phyloP scores from a whole-genome alignment of 2,113 vertebrate genomes.

The Urocitellus parryii region DNA sequence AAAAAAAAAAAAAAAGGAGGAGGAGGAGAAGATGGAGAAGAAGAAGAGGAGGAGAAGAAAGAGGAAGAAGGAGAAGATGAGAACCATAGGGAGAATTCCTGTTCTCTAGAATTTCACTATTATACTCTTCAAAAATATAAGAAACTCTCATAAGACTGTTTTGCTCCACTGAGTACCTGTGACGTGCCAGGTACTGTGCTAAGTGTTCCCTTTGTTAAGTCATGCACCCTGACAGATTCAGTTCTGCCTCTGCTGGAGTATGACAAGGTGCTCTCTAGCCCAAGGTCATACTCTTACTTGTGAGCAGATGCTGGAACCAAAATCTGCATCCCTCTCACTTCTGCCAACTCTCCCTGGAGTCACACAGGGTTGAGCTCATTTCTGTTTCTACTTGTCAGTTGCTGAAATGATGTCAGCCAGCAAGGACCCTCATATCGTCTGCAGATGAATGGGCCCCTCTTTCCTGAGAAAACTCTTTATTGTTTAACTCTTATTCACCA shows the following conservation, averaged over 20 bases:
- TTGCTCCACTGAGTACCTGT: background rate
- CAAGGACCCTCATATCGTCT: background rate
- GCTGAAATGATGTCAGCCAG: background rate
- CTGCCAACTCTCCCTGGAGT: background rate
- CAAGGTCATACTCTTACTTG: background rate
- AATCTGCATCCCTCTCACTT: background rate
- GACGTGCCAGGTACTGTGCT: no score
- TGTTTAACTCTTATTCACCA: background rate
- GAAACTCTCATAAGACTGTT: background rate
- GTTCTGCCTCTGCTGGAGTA: background rate
- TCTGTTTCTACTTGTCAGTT: constrained; percentile 7
- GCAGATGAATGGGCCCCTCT: background rate
- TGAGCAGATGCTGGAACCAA: constrained; percentile 10
- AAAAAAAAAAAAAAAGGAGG: background rate
- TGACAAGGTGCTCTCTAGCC: background rate
- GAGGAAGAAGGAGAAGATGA: no score
- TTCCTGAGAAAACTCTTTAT: background rate
- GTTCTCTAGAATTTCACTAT: background rate
- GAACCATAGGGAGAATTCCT: background rate
- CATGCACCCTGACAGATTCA: background rate
- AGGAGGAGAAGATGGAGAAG: background rate
- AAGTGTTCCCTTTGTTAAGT: background rate
- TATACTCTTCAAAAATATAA: background rate
- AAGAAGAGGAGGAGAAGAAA: no score
- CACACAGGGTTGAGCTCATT: background rate